phyloP scores from a whole-genome alignment of 2,888 invertebrate genomes.

The Dicyrtoma fusca region DNA sequence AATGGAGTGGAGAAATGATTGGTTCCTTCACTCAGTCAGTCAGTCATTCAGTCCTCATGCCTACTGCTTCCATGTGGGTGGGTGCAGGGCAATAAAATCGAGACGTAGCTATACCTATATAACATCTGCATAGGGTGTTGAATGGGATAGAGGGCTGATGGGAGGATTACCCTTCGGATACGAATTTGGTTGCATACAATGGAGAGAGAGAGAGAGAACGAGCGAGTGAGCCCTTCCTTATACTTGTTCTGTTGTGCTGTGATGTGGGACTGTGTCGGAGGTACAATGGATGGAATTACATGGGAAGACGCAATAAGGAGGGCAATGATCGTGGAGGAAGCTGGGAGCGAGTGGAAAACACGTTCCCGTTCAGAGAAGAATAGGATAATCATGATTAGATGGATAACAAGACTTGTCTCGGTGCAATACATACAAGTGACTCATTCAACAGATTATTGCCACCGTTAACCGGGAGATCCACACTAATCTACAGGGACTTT shows the following conservation, averaged over 20 bases:
- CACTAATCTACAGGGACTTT: constrained; percentile 38
- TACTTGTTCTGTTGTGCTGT: too few species aligned
- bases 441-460: constrained; percentile 39
- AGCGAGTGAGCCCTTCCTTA: too few species aligned
- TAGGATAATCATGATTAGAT: constrained; percentile 36
- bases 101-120: too few species aligned
- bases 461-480: constrained; percentile 29
- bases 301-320: constrained; percentile 5
- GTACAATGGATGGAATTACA: neutral
- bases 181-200: too few species aligned
- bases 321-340: constrained; percentile 9
- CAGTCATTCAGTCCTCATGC: too few species aligned
- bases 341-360: constrained; percentile 14
- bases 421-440: constrained; percentile 34
- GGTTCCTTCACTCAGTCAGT: neutral
- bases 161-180: too few species aligned
- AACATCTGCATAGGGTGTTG: too few species aligned
- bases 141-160: too few species aligned
- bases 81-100: too few species aligned
- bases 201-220: too few species aligned
- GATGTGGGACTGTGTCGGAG: neutral
- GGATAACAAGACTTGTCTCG: constrained; percentile 39
- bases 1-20: neutral
- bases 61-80: too few species aligned
- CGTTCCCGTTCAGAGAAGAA: too few species aligned